These are phyloP conservation scores for Vandiemenella viatica DNA, from an alignment of 2,888 invertebrate species.

Conservation along the genomic window DNA sequence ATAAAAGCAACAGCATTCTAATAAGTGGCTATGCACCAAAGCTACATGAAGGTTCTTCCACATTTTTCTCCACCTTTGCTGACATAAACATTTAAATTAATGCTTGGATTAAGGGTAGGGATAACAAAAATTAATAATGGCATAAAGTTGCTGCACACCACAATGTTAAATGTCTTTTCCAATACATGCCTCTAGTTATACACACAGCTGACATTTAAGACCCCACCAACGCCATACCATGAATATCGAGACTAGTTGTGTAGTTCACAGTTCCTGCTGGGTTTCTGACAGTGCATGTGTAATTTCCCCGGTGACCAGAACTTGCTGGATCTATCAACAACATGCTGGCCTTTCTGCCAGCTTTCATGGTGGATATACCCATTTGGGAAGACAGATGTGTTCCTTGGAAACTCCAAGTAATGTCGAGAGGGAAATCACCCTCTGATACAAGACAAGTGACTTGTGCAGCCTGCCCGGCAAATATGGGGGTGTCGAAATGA, in stretches of 20 bases:
- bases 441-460: constrained; percentile 47
- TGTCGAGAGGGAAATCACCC: constrained; percentile 40
- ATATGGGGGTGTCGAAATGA: constrained; percentile 57
- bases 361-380: constrained; percentile 28
- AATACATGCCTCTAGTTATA: too few species aligned
- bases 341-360: constrained; percentile 33
- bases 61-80: too few species aligned
- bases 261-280: constrained; percentile 23
- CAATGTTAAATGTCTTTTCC: too few species aligned
- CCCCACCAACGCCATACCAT: constrained; percentile 13
- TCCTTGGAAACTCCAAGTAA: constrained; percentile 38
- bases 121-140: too few species aligned
- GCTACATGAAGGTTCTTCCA: too few species aligned
- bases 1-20: too few species aligned
- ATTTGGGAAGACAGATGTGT: constrained; percentile 26
- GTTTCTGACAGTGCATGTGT: constrained; percentile 28
- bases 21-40: too few species aligned
- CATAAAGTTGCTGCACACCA: too few species aligned
- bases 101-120: too few species aligned
- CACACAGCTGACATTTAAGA: too few species aligned
- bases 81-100: too few species aligned
- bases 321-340: constrained; percentile 29
- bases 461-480: constrained; percentile 65
- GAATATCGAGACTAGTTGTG: constrained; percentile 19
- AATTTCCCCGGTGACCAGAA: constrained; percentile 25